Evolutionary conservation across 2,797 vertebrate species (phyloP).

Genomic region (Coregonus suidteri): DNA sequence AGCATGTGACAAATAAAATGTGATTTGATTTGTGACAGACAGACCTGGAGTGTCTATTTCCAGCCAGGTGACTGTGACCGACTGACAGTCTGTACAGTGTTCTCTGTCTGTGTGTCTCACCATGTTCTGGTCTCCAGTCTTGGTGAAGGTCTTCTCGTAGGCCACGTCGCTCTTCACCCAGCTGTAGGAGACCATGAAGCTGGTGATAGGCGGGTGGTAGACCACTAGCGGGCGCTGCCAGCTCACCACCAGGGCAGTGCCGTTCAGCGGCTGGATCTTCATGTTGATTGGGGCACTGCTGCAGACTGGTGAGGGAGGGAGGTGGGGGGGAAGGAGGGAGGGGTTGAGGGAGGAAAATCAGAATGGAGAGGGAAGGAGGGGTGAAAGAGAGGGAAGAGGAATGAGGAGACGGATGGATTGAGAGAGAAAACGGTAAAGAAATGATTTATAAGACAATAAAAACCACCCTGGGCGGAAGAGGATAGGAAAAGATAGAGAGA

Average conservation of each 20-base stretch:
- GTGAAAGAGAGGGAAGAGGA: background rate
- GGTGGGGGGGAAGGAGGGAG: background rate
- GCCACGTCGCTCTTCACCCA: conserved; percentile 93
- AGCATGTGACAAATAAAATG: too few relatives aligned
- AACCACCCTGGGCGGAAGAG: background rate
- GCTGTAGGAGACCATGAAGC: conserved; percentile 97
- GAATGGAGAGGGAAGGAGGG: too few relatives aligned
- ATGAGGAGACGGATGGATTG: conserved; percentile 3
- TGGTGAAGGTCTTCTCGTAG: conserved; percentile 93
- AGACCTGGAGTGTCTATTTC: conserved; percentile 47
- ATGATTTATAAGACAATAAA: background rate
- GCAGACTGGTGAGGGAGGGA: conserved; percentile 74
- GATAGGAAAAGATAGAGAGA: background rate
- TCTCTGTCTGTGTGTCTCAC: conserved; percentile 61
- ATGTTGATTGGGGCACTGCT: conserved; percentile 94
- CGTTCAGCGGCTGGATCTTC: conserved; percentile 94
- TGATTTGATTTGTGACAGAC: conserved; percentile 20
- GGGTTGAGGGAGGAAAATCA: too few relatives aligned
- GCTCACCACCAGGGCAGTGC: conserved; percentile 88
- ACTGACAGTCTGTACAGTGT: conserved; percentile 40
- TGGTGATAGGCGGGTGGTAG: conserved; percentile 95
- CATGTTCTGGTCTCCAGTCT: conserved; percentile 93
- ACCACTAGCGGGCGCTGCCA: conserved; percentile 90
- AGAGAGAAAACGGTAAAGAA: background rate
- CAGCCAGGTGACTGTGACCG: conserved; percentile 45